These are phyloP conservation scores for Lymantria monacha DNA, from an alignment of 2,888 invertebrate genomes.

Conservation along the genomic window DNA sequence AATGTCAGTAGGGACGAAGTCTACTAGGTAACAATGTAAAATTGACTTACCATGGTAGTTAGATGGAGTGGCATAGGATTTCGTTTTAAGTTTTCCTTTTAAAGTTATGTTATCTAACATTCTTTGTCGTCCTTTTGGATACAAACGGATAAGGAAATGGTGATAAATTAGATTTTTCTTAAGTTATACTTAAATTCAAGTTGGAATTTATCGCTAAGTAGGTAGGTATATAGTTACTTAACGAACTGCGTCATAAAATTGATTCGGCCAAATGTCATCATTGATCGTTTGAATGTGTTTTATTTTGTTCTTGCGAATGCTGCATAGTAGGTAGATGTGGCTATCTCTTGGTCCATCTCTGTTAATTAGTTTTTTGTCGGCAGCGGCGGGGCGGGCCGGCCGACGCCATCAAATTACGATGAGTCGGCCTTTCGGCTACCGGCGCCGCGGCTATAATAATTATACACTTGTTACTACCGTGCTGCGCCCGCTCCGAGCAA, in stretches of 20 bases:
- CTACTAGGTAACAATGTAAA: too few species aligned
- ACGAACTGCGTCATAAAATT: slow-evolving; percentile 36
- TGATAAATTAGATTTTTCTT: too few species aligned
- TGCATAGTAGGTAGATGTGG: slow-evolving; percentile 49
- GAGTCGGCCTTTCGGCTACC: slow-evolving; percentile 81
- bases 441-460: slow-evolving; percentile 72
- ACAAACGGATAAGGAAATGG: too few species aligned
- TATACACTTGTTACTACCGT: slow-evolving; percentile 82
- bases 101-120: too few species aligned
- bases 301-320: slow-evolving; percentile 63
- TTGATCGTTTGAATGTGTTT: slow-evolving; percentile 41
- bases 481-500: slow-evolving; percentile 54
- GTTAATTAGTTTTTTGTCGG: slow-evolving; percentile 81
- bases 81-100: too few species aligned
- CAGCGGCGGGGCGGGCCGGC: slow-evolving; percentile 66
- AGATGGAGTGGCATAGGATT: too few species aligned
- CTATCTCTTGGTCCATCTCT: slow-evolving; percentile 63
- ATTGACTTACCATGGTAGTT: too few species aligned
- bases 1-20: too few species aligned
- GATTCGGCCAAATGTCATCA: slow-evolving; percentile 46
- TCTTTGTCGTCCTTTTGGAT: too few species aligned
- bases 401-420: slow-evolving; percentile 82
- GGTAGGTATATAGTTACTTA: too few species aligned
- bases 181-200: too few species aligned
- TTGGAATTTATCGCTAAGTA: too few species aligned